phyloP scores from a whole-genome alignment of 1,140 invertebrate genomes.

The Drosophila sproati region DNA sequence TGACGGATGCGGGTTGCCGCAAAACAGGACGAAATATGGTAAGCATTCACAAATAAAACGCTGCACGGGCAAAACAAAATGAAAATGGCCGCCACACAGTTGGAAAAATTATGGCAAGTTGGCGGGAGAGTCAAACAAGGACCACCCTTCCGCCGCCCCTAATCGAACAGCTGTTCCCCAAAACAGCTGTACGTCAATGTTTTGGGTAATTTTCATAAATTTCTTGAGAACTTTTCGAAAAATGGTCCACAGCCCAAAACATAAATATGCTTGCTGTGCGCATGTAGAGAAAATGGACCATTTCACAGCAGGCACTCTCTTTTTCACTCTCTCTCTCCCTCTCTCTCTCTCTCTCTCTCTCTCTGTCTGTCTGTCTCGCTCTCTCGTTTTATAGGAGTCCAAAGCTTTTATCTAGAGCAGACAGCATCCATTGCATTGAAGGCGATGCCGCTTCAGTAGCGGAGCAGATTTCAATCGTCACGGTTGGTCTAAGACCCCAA shows the following conservation, averaged over 20 bases:
- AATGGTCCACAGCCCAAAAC: constrained; percentile 30
- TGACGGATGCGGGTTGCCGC: neutral
- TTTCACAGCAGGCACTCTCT: neutral
- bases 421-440: constrained; percentile 30
- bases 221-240: neutral
- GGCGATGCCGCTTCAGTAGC: constrained; percentile 61
- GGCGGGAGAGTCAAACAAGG: neutral
- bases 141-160: neutral
- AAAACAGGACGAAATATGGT: neutral
- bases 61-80: constrained; percentile 9
- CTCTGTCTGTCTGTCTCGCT: neutral
- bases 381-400: constrained; percentile 61
- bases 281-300: constrained; percentile 34
- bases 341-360: neutral
- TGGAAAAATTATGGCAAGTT: constrained; percentile 1
- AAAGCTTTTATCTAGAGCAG: constrained; percentile 60
- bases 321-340: neutral
- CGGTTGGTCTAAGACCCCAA: constrained; percentile 55
- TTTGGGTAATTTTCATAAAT: constrained; percentile 30
- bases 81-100: constrained; percentile 21
- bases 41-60: constrained; percentile 9
- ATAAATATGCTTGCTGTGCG: constrained; percentile 64
- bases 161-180: constrained; percentile 6
- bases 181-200: constrained; percentile 26
- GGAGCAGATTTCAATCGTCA: constrained; percentile 76